phyloP scores from a whole-genome alignment of 2,797 vertebrate genomes.

The Molossus alvarezi region DNA sequence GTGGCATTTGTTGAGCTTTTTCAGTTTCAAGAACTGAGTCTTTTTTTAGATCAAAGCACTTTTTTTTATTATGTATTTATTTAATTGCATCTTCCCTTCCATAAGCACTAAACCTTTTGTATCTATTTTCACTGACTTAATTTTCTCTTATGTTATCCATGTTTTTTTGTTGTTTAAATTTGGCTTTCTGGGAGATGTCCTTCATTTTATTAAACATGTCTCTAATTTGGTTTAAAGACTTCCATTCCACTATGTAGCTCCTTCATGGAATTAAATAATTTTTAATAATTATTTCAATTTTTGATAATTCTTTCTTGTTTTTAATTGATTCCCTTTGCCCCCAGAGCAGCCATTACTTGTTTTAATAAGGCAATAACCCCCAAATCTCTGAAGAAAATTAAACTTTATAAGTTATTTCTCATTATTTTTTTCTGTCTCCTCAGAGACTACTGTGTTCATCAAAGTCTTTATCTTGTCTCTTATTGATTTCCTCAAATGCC shows the following conservation, averaged over 20 bases:
- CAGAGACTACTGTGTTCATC: neutral
- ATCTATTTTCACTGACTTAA: neutral
- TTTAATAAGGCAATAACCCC: neutral
- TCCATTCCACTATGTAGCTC: neutral
- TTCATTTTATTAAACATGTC: conserved; percentile 13
- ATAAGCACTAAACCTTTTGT: neutral
- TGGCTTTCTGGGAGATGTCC: neutral
- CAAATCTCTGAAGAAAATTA: neutral
- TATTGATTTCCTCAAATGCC: neutral
- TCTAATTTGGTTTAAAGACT: neutral
- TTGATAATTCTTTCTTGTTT: neutral
- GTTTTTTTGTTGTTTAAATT: neutral
- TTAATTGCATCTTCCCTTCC: neutral
- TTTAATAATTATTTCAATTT: neutral
- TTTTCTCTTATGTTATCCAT: conserved; percentile 13
- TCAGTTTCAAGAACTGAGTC: neutral
- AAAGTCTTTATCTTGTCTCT: neutral
- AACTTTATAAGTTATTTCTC: neutral
- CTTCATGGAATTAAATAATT: neutral
- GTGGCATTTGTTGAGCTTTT: neutral
- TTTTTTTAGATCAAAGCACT: conserved; percentile 15
- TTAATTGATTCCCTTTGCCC: neutral
- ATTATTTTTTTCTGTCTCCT: conserved; percentile 1
- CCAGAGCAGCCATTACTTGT: neutral
- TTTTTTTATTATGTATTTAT: neutral